Evolutionary conservation across 1,140 invertebrate genomes (phyloP).

Genomic region (Hirudo medicinalis): DNA sequence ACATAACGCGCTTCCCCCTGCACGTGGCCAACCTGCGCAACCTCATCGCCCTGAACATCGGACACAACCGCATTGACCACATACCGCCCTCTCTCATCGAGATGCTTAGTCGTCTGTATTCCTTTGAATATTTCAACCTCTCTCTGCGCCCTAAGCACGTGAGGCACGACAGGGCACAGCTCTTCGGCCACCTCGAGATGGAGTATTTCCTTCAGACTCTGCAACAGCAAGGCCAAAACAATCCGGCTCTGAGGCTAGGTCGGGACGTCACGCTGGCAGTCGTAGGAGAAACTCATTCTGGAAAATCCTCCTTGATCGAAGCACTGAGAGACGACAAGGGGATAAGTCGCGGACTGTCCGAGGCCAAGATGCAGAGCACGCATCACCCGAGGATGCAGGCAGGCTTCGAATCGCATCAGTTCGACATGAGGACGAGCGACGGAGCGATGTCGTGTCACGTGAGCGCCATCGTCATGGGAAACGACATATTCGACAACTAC

Average conservation of each 20-base stretch:
- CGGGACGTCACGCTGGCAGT: constrained; percentile 22
- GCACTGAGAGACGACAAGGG: constrained; percentile 21
- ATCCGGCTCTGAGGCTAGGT: not conserved
- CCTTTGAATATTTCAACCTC: constrained; percentile 23
- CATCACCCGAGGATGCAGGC: constrained; percentile 8
- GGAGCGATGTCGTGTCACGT: constrained; percentile 10
- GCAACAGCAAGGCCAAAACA: not conserved
- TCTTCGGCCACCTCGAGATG: constrained; percentile 21
- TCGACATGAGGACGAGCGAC: constrained; percentile 21
- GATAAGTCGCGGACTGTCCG: constrained; percentile 4
- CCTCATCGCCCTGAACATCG: constrained; percentile 21
- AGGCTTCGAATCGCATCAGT: constrained; percentile 23
- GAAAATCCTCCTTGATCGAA: constrained; percentile 23
- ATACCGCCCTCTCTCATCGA: constrained; percentile 21
- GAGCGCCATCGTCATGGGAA: constrained; percentile 23
- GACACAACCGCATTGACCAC: constrained; percentile 23
- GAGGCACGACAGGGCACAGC: constrained; percentile 16
- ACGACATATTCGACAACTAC: constrained; percentile 23
- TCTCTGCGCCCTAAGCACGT: constrained; percentile 21
- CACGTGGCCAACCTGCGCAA: constrained; percentile 21
- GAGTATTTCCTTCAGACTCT: constrained; percentile 17
- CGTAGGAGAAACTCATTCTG: constrained; percentile 23
- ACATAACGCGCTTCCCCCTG: constrained; percentile 21
- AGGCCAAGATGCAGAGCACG: not conserved
- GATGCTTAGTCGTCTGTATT: constrained; percentile 18